These are phyloP conservation scores for Entomobrya multifasciata DNA, from an alignment of 2,888 invertebrate species.

Conservation along the genomic window DNA sequence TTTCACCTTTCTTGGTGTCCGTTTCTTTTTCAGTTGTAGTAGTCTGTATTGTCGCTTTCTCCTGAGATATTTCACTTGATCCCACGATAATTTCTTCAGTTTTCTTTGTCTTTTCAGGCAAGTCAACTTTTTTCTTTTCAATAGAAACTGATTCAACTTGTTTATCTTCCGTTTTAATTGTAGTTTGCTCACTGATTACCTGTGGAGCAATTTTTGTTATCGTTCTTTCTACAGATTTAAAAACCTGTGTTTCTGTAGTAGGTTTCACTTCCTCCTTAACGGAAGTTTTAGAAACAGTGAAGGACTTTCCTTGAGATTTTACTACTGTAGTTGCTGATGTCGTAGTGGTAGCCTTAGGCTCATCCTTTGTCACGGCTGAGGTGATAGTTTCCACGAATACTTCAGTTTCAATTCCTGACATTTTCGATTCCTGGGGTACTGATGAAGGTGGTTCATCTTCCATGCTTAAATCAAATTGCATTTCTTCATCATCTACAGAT, in stretches of 20 bases:
- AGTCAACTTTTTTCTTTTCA: constrained; percentile 69
- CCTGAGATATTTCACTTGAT: not conserved
- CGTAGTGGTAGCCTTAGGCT: constrained; percentile 11
- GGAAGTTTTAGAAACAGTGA: constrained; percentile 63
- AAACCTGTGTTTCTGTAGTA: constrained; percentile 53
- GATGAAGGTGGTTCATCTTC: constrained; percentile 74
- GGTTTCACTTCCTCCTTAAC: constrained; percentile 55
- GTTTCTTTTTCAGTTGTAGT: constrained; percentile 49
- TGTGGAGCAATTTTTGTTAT: constrained; percentile 36
- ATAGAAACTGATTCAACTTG: constrained; percentile 21
- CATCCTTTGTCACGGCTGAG: constrained; percentile 24
- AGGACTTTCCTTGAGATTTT: constrained; percentile 51
- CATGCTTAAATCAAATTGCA: constrained; percentile 79
- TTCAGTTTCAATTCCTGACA: constrained; percentile 47
- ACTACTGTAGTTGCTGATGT: constrained; percentile 47
- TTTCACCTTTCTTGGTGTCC: constrained; percentile 59
- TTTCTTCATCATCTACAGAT: constrained; percentile 77
- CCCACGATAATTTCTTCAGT: not conserved
- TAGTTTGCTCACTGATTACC: not conserved
- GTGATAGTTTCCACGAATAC: constrained; percentile 46
- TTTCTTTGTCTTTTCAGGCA: constrained; percentile 71
- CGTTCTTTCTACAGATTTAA: constrained; percentile 34
- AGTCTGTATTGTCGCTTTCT: not conserved
- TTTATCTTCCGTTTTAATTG: constrained; percentile 9
- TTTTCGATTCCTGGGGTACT: constrained; percentile 28